phyloP scores from a whole-genome alignment of 2,888 invertebrate species.

The Rhagonycha fulva region DNA sequence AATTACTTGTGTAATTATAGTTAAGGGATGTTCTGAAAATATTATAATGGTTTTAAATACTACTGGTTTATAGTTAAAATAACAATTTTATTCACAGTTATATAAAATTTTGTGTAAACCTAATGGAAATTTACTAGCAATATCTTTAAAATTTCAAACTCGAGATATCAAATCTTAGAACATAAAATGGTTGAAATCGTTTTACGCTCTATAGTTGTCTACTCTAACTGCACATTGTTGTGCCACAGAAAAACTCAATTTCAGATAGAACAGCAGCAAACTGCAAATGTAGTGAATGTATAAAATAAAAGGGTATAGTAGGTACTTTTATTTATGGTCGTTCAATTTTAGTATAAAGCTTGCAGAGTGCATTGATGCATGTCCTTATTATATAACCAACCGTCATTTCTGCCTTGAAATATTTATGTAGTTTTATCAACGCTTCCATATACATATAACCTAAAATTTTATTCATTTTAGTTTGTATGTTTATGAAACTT shows the following conservation, averaged over 20 bases:
- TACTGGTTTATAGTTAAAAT: not conserved
- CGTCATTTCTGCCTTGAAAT: not conserved
- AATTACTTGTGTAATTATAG: not conserved
- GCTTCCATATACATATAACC: not conserved
- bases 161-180: not conserved
- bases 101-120: not conserved
- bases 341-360: not conserved
- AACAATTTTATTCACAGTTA: not conserved
- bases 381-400: not conserved
- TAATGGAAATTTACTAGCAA: not conserved
- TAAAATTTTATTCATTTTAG: not conserved
- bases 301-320: not conserved
- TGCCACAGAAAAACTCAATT: not conserved
- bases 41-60: not conserved
- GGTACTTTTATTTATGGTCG: not conserved
- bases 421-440: not conserved
- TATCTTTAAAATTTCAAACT: not conserved
- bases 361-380: not conserved
- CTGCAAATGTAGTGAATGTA: not conserved
- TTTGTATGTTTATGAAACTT: not conserved
- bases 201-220: not conserved
- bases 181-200: not conserved
- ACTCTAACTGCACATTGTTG: not conserved
- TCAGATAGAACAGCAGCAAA: not conserved
- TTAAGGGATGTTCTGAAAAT: not conserved